Evolutionary conservation across 2,888 invertebrate species (phyloP), one percentile per base, ranked within the genome.

Genomic region (Nasonovia ribisnigri): DNA sequence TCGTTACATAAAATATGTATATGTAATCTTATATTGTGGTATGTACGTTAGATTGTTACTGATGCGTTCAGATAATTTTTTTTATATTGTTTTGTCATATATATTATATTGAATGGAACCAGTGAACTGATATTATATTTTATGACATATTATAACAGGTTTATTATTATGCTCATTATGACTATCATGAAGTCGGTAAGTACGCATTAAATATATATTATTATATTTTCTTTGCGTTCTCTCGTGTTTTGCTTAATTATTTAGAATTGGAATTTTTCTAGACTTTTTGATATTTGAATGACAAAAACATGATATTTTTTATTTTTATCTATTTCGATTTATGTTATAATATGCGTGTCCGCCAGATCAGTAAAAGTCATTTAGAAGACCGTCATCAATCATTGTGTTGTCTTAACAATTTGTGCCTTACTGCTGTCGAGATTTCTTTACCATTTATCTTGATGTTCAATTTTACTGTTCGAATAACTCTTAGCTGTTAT

Each of bases 371-470:
- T 86, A 84, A 46, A 87, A 29, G 46, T 92, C 67, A 54, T 84
- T 60, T 29, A 8, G 36, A 48, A 92, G 36, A 91, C 60, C 29
- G 46, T 87, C 60, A 92, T 92, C 92, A 87, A 92, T 92, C 92
- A 92, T 92, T 48, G 86, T 60, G 60, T 42, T 92, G 92, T 92
- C 87, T 92, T 57, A 92, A 60, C 87, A 60, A 87, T 87, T 92
- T 92, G 92, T 60, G 92, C 92, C 36, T 92, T 92, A 87, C 60
- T 60, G 92, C 87, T 16, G 60, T 60, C 60, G 48, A 87, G 36
- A 48, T 86, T 92, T 36, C 36, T 86, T 86, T 46, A 0, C 48
- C 16, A 87, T 87, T 87, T 87, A 46, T 87, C 46, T 57, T 48
- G n/a, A 46, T 87, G 36, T 87, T 87, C 60, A 92, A 92, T 92